Percentiles rank a stretch among this genome's conserved stretches.
These are phyloP conservation scores for Eriocheir sinensis DNA, from an alignment of 1,140 invertebrate species.

Conservation along the genomic window DNA sequence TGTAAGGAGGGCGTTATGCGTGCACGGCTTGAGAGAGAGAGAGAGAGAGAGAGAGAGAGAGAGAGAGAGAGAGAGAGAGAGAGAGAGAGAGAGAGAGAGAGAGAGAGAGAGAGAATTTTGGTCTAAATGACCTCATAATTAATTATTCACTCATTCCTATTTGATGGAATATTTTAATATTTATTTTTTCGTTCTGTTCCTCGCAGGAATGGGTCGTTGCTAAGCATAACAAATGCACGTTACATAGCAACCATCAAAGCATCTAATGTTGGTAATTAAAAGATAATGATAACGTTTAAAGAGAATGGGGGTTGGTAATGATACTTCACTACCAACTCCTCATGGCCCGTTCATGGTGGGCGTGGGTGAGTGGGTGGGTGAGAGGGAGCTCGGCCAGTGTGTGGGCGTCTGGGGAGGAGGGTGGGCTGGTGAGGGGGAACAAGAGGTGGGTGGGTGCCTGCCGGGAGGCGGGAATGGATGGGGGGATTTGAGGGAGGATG, in stretches of 20 bases:
- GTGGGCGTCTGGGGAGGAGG: not conserved
- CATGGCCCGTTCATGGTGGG: not conserved
- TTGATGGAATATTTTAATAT: not conserved
- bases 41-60: too few relatives aligned
- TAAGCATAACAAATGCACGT: not conserved
- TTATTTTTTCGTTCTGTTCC: not conserved
- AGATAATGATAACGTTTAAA: too few relatives aligned
- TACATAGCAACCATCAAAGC: not conserved
- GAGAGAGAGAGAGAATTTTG: too few relatives aligned
- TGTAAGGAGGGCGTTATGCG: not conserved
- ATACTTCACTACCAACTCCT: not conserved
- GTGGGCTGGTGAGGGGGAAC: not conserved
- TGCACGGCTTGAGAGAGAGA: not conserved
- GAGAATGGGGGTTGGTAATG: too few relatives aligned
- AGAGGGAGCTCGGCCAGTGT: not conserved
- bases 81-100: too few relatives aligned
- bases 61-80: too few relatives aligned
- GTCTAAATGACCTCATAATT: not conserved
- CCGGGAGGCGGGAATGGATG: not conserved
- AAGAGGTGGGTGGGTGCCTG: not conserved
- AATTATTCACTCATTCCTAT: not conserved
- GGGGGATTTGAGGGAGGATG: not conserved
- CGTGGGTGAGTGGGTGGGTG: not conserved
- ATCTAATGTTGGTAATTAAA: too few relatives aligned
- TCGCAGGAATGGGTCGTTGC: not conserved